Evolutionary conservation across 2,888 invertebrate species (phyloP), one percentile per base, ranked within the genome.

Genomic region (Drosophila pseudotalamancana): DNA sequence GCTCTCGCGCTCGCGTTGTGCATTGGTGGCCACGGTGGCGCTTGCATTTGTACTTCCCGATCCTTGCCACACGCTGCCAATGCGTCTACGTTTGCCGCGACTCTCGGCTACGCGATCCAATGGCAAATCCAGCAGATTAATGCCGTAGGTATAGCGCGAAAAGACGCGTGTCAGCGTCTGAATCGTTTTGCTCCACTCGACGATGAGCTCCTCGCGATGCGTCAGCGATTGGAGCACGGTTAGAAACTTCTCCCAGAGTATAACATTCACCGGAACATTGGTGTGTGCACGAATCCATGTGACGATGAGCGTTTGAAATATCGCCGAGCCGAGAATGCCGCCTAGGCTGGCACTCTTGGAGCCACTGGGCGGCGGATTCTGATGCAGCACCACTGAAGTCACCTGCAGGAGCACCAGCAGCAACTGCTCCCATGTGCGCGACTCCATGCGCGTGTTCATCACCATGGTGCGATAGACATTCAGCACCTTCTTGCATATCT

Each of bases 161-260:
- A 99, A 93, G 31, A 99, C 98, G 67, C 98, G 93, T 0, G 99
- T 99, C 74, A 99, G 91, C 0, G 98, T 99, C 89, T 98, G 98
- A 94, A 99, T 95, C n/a, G 97, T 98, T 95, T 98, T 98, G 95
- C 97, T 97, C 98, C 98, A 99, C 90, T 99, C 98, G 69, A 96
- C 96, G 67, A 99, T 96, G 9, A 99, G 93, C 89, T 98, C 98
- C 89, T 98, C 97, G 95, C 98, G 98, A 75, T 96, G 96, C 0
- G 98, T 98, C 5, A 99, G 93, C 1, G 97, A 95, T 0, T 96
- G 96, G 14, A 99, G 92, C 8, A 98, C 95, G 64, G 94, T 94
- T 88, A 98, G 94, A 90, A 99, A 97, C 89, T 96, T 95, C 92
- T 98, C 97, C 99, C 99, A 99, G 39, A 99, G 92, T 84, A 97